Base-by-base conservation (phyloP, 2,888 invertebrate species). In the Kuschelorhynchus macadamiae region DNA sequence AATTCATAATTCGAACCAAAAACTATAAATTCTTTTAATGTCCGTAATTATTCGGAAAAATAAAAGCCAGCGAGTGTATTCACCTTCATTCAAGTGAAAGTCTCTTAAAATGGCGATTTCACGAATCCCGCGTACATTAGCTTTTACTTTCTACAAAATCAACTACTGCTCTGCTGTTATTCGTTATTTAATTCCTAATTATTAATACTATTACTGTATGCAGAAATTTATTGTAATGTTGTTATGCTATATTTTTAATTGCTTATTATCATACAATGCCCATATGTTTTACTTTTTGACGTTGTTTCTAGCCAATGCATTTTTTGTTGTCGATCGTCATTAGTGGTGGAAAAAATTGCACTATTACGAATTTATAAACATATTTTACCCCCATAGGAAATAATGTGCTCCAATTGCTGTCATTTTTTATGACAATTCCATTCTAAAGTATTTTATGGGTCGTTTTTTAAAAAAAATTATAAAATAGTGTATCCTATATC, bases 31-130 rank as follows among this genome's bases (percentile, higher is more conserved):
- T 61, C 52, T 18, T 49, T 25, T 52, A 61, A 52, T 61, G 32
- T 61, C 32, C 20, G 25, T 46, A 44, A 62, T 53, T 62, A 62
- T 53, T 62, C 47, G 39, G 30, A 64, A 64, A 62, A 55, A 64
- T 63, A 64, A 55, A 36, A 46, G 30, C 30, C 25, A 18, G n/a
- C 8, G 39, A 59, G 65, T 65, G 67, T 68, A 68, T 68, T 63
- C 63, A 68, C 68, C 57, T 68, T 53, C 33, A 20, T 44, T n/a
- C 33, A 14, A 59, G 68, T 68, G 68, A 68, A 68, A 68, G 68
- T 68, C 33, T 52, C 68, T 63, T 57, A 59, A 68, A 68, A 68
- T 63, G 63, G 53, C 57, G 68, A 68, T 68, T 68, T 68, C 68
- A 62, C 68, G 68, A 67, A 63, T 50, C 39, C 52, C 39, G 52